Percentiles rank a stretch among this genome's conserved stretches.
Conservation (phyloP, 2,113 vertebrate genomes). For the Neotoma lepida region DNA sequence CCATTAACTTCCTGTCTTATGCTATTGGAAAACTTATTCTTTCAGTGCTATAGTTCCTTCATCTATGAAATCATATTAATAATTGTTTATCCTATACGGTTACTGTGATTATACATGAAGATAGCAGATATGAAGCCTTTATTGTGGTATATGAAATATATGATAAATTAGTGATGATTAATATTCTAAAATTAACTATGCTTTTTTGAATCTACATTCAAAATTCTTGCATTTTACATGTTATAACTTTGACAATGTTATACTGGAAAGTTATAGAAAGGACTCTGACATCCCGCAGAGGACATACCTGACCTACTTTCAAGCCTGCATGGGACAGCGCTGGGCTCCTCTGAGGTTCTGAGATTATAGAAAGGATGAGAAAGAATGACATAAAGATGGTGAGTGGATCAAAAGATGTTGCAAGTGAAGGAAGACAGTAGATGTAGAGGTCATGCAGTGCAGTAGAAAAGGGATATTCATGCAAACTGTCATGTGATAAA, state of each 20-base stretch:
- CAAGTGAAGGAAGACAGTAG: background rate
- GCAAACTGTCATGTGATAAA: background rate
- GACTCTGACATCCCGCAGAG: background rate
- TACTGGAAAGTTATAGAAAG: background rate
- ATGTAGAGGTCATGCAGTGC: background rate
- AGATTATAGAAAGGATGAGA: background rate
- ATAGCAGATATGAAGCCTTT: background rate
- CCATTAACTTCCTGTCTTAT: background rate
- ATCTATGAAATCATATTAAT: background rate
- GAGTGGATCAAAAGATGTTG: background rate
- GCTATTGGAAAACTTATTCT: background rate
- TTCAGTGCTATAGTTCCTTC: background rate
- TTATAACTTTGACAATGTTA: background rate
- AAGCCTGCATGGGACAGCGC: rapidly evolving
- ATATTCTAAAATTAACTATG: background rate
- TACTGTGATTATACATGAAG: background rate
- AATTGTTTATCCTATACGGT: background rate
- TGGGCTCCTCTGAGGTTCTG: background rate
- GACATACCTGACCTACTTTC: background rate
- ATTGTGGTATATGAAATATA: background rate
- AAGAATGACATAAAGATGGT: background rate
- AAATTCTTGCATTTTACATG: background rate
- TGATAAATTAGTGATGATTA: background rate
- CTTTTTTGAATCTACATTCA: background rate
- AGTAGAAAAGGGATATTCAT: background rate